Conservation (phyloP, 2,797 vertebrate genomes). For the Tokudaia muenninki region DNA sequence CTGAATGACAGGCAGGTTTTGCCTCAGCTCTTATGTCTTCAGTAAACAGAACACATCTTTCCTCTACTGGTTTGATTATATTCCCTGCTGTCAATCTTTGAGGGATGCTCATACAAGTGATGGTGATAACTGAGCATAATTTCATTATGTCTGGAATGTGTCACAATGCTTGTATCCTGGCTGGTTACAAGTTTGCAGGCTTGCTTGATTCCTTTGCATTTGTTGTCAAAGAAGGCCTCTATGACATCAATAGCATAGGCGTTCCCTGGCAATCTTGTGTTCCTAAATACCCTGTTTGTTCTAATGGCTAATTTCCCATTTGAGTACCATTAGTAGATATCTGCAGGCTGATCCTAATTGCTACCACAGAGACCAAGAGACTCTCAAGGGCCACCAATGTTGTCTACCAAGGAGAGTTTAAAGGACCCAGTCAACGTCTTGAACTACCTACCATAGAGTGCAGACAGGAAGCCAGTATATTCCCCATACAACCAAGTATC, state of each 20-base stretch:
- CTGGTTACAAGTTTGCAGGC: background rate
- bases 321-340: conserved; percentile 10
- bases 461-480: conserved; percentile 11
- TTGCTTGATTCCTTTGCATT: background rate
- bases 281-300: background rate
- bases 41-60: conserved; percentile 1
- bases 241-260: background rate
- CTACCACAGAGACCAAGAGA: background rate
- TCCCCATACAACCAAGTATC: background rate
- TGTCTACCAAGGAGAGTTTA: conserved; percentile 6
- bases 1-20: background rate
- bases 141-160: background rate
- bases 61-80: conserved; percentile 4
- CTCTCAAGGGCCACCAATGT: background rate
- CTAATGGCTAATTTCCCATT: conserved; percentile 1
- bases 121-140: background rate
- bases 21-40: background rate
- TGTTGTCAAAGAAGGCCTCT: background rate
- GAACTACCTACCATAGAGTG: background rate
- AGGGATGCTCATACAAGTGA: background rate
- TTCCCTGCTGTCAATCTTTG: conserved; percentile 44
- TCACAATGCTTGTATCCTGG: background rate
- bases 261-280: background rate
- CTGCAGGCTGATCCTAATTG: conserved; percentile 48
- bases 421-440: conserved; percentile 22